Evolutionary conservation across 92 coral and sea anemone species (phyloP).

Genomic region (Epizoanthus illoricatus): DNA sequence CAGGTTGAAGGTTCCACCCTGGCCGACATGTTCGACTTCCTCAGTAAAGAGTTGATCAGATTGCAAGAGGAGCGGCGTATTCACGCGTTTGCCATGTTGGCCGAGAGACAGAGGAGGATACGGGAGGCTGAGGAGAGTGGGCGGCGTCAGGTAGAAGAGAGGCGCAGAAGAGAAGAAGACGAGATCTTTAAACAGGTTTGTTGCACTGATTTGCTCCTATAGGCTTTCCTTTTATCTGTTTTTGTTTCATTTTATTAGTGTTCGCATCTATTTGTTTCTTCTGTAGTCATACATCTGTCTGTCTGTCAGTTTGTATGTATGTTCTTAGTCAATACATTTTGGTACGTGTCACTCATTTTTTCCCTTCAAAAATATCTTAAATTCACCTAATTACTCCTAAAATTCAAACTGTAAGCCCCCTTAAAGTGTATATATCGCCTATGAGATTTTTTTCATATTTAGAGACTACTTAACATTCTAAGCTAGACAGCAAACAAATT

Average conservation of each 20-base stretch:
- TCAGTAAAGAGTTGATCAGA: constrained; percentile 71
- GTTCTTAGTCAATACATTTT: too few species aligned
- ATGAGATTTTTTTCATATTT: too few species aligned
- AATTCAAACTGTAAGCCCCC: too few species aligned
- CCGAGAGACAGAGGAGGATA: constrained; percentile 91
- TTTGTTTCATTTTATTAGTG: background rate
- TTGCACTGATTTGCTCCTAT: background rate
- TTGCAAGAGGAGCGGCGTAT: constrained; percentile 90
- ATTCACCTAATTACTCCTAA: too few species aligned
- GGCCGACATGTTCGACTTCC: constrained; percentile 96
- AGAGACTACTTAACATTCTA: too few species aligned
- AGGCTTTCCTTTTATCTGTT: background rate
- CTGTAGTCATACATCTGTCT: too few species aligned
- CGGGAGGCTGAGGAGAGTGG: constrained; percentile 99
- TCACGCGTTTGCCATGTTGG: constrained; percentile 98
- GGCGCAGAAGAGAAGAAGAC: constrained; percentile 98
- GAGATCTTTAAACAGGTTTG: constrained; percentile 97
- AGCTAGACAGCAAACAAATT: too few species aligned
- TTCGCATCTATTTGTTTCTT: too few species aligned
- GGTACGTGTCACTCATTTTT: too few species aligned
- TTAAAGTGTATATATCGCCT: too few species aligned
- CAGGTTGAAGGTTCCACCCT: constrained; percentile 93
- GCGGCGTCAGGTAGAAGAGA: constrained; percentile 90
- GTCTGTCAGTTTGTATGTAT: background rate
- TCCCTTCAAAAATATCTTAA: too few species aligned